phyloP scores from a whole-genome alignment of 2,113 vertebrate genomes.

The Hypocryptadius cinnamomeus region DNA sequence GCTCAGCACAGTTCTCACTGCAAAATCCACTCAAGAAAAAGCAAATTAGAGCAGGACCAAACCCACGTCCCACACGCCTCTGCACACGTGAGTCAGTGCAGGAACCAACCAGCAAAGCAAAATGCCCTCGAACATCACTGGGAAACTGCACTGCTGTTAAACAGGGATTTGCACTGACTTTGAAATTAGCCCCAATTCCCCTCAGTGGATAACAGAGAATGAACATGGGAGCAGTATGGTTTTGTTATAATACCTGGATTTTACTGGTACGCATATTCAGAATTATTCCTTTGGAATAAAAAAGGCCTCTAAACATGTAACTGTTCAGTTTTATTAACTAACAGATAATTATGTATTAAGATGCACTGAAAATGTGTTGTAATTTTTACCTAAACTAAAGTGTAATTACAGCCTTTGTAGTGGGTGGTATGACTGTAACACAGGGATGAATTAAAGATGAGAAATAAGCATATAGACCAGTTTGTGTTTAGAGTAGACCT shows the following conservation, averaged over 20 bases:
- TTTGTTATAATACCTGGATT: not conserved
- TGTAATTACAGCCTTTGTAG: not conserved
- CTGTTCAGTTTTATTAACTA: conserved; percentile 7
- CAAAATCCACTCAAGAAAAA: not conserved
- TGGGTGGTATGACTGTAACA: not conserved
- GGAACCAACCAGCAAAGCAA: not conserved
- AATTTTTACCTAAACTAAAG: not conserved
- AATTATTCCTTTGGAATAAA: not conserved
- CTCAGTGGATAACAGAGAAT: not conserved
- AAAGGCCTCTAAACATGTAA: not conserved
- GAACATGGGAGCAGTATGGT: not conserved
- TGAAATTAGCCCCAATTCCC: not conserved
- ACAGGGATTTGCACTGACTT: not conserved
- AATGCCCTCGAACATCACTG: not conserved
- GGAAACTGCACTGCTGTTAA: not conserved
- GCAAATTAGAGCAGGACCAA: not conserved
- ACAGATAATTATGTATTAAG: not conserved
- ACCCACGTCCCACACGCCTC: fast-evolving
- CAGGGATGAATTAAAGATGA: not conserved
- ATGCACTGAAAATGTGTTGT: not conserved
- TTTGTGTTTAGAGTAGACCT: not conserved
- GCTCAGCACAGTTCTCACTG: not conserved
- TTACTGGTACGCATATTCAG: not conserved
- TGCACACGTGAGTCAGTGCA: not conserved
- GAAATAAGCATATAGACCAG: not conserved